phyloP scores from a whole-genome alignment of 2,888 invertebrate genomes.

The Ormyrus rosae region DNA sequence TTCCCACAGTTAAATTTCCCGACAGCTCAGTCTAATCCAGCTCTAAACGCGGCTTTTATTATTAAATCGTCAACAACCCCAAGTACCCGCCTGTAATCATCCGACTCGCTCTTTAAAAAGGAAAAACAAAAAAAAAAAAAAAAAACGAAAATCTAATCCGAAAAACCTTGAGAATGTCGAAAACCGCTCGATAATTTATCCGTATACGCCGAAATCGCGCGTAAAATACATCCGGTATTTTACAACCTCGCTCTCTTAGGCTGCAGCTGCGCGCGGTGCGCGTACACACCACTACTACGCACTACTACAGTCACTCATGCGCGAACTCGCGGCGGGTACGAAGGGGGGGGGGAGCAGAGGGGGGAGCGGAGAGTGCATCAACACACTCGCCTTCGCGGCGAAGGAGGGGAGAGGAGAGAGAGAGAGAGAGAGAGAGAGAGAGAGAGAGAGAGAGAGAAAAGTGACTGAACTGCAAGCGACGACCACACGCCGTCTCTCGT shows the following conservation, averaged over 20 bases:
- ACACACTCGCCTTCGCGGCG: conserved; percentile 7
- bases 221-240: conserved; percentile 49
- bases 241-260: conserved; percentile 17
- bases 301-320: conserved; percentile 44
- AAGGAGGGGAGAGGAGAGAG: neutral
- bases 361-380: conserved; percentile 24
- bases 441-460: neutral
- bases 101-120: neutral
- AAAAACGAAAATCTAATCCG: neutral
- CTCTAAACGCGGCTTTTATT: too few relatives aligned
- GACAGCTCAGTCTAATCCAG: too few relatives aligned
- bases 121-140: conserved; percentile 6
- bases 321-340: neutral
- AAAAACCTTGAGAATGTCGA: neutral
- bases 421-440: neutral
- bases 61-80: too few relatives aligned
- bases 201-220: conserved; percentile 3
- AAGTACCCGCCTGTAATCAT: too few relatives aligned
- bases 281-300: conserved; percentile 34
- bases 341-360: neutral
- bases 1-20: too few relatives aligned
- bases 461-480: conserved; percentile 62
- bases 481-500: conserved; percentile 63
- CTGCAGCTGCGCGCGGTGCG: neutral
- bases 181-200: conserved; percentile 22